Evolutionary conservation across 92 coral and sea anemone species (phyloP).

Genomic region (Paramuricea clavata): DNA sequence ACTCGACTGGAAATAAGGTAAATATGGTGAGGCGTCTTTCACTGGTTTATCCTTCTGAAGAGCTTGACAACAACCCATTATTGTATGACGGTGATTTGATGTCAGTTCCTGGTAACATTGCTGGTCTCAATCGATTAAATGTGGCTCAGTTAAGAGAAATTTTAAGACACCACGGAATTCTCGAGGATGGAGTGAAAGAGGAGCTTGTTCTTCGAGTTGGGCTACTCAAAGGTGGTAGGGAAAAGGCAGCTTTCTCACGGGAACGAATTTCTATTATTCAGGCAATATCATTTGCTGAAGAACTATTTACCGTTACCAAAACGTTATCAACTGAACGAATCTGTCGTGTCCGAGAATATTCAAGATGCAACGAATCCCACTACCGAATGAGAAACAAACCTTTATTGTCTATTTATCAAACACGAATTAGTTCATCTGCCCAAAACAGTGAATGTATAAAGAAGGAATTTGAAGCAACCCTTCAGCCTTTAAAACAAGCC

Average conservation of each 20-base stretch:
- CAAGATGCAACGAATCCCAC: neutral
- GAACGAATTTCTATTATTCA: constrained; percentile 12
- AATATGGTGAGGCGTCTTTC: constrained; percentile 65
- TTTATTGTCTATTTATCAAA: neutral
- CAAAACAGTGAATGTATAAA: neutral
- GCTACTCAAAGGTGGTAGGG: neutral
- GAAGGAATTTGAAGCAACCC: neutral
- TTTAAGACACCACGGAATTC: neutral
- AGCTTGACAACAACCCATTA: neutral
- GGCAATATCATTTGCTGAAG: neutral
- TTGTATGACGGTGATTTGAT: neutral
- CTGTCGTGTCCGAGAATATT: neutral
- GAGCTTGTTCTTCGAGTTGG: too few relatives aligned
- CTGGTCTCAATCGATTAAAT: neutral
- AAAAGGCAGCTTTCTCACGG: constrained; percentile 30
- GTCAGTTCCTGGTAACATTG: neutral
- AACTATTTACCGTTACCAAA: neutral
- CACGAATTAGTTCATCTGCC: neutral
- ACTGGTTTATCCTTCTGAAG: neutral
- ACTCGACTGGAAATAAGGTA: constrained; percentile 64
- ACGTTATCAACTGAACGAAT: neutral
- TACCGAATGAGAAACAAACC: neutral
- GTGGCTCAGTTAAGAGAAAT: too few relatives aligned
- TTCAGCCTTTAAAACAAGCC: neutral
- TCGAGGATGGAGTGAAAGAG: neutral